Conservation (phyloP, 2,797 vertebrate species). For the Chelonia mydas region DNA sequence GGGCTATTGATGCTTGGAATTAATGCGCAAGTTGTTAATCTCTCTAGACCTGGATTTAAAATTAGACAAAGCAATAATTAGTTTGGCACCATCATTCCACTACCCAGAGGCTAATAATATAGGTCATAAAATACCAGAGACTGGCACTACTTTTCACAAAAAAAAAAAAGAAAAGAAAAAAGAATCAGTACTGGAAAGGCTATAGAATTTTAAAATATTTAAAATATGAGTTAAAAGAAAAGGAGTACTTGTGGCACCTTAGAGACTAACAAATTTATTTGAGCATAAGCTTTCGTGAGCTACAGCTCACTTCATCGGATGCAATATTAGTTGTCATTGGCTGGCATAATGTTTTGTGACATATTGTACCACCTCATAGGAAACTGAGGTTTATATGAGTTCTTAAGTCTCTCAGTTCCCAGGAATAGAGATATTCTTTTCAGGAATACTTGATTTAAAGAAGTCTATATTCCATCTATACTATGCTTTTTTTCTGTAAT, state of each 20-base stretch:
- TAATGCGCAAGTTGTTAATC: conserved; percentile 87
- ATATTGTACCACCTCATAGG: conserved; percentile 27
- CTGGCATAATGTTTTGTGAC: conserved; percentile 50
- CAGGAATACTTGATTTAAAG: conserved; percentile 46
- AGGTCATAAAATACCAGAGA: conserved; percentile 85
- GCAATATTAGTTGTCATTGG: background rate
- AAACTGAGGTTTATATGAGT: conserved; percentile 39
- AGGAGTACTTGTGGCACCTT: too few species aligned
- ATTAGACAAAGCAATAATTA: conserved; percentile 88
- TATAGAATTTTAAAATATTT: conserved; percentile 40
- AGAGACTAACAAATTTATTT: too few species aligned
- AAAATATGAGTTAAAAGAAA: too few species aligned
- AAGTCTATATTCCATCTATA: conserved; percentile 5
- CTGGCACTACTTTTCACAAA: conserved; percentile 77
- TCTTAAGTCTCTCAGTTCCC: conserved; percentile 37
- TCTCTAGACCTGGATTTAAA: conserved; percentile 86
- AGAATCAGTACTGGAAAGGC: conserved; percentile 54
- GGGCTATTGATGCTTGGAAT: conserved; percentile 82
- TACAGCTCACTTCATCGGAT: too few species aligned
- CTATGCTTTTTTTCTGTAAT: background rate
- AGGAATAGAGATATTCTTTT: background rate
- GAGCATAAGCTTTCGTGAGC: too few species aligned
- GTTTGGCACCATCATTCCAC: conserved; percentile 84
- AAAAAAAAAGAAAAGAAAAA: conserved; percentile 75
- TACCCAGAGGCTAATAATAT: conserved; percentile 87